A percentile compares a stretch with the other conserved stretches of the same genome.
Conservation (phyloP, 1,140 invertebrate species). For the Latrodectus geometricus region DNA sequence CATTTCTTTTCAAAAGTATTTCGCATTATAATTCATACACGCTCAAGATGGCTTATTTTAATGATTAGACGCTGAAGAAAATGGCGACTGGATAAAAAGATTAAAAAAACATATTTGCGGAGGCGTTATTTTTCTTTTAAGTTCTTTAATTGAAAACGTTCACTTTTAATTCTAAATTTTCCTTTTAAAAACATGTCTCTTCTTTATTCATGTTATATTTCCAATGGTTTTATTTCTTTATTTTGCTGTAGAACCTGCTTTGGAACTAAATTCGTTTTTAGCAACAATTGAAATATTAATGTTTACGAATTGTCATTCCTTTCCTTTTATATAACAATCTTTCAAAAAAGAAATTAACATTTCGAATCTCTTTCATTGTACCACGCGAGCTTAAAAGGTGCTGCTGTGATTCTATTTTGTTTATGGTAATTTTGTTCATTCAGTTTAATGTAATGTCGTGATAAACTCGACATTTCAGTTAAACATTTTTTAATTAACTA, state of each 20-base stretch:
- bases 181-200: not conserved
- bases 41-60: constrained; percentile 1
- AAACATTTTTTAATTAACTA: not conserved
- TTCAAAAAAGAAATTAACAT: not conserved
- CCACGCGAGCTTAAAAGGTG: not conserved
- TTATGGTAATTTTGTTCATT: not conserved
- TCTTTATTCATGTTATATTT: not conserved
- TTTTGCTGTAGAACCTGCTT: not conserved
- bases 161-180: not conserved
- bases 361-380: not conserved
- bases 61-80: not conserved
- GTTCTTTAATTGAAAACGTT: not conserved
- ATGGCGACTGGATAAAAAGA: not conserved
- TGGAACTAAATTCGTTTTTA: not conserved
- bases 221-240: not conserved
- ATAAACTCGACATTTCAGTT: not conserved
- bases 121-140: not conserved
- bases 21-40: not conserved
- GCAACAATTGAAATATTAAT: not conserved
- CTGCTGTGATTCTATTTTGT: not conserved
- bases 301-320: not conserved
- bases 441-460: not conserved
- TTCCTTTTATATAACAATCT: not conserved
- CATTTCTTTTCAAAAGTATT: not conserved
- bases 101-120: not conserved